These are phyloP conservation scores for Drosophila sechellia DNA, from an alignment of 1,140 invertebrate species.

Conservation along the genomic window DNA sequence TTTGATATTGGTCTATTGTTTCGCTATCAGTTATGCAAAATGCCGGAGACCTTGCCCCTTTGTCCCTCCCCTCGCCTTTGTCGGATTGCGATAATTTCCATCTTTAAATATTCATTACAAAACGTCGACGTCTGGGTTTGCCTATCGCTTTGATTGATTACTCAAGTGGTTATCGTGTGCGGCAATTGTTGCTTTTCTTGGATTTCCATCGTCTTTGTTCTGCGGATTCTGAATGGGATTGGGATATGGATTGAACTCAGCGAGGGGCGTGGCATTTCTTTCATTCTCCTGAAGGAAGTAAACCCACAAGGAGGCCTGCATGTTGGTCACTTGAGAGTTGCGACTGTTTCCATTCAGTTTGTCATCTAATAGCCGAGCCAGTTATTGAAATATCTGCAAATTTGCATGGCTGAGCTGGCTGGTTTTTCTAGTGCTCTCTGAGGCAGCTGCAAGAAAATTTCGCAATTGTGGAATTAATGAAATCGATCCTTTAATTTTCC, in stretches of 20 bases:
- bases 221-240: constrained; percentile 28
- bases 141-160: constrained; percentile 81
- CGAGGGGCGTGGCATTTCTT: constrained; percentile 50
- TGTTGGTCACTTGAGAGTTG: constrained; percentile 80
- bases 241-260: constrained; percentile 16
- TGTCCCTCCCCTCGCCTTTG: constrained; percentile 16
- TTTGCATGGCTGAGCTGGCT: constrained; percentile 64
- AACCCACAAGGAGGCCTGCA: constrained; percentile 56
- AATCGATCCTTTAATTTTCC: constrained; percentile 64
- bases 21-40: constrained; percentile 78
- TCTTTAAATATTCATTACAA: constrained; percentile 82
- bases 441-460: constrained; percentile 25
- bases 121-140: constrained; percentile 44
- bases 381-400: constrained; percentile 42
- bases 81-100: constrained; percentile 72
- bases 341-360: constrained; percentile 69
- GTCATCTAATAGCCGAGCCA: constrained; percentile 66
- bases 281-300: constrained; percentile 13
- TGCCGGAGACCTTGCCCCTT: constrained; percentile 39
- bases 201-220: constrained; percentile 50
- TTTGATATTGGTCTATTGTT: constrained; percentile 77
- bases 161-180: constrained; percentile 76
- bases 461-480: constrained; percentile 38
- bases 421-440: constrained; percentile 24
- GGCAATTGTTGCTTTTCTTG: constrained; percentile 61